A percentile compares a stretch with the other conserved stretches of the same genome.
Evolutionary conservation across 1,140 invertebrate species (phyloP).

Genomic region (Drosophila arizonae): DNA sequence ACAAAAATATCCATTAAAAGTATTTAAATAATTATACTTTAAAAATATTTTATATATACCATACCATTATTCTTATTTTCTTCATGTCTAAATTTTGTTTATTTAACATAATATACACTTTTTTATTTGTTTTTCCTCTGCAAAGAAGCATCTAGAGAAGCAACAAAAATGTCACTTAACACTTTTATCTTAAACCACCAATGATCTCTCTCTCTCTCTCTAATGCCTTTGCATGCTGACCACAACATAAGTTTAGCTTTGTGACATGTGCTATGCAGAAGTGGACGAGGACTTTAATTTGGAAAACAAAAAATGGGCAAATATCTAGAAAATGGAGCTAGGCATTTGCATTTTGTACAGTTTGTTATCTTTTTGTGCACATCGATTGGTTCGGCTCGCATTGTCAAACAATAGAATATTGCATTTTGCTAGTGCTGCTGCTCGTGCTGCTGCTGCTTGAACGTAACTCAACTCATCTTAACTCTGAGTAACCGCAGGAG

Average conservation of each 20-base stretch:
- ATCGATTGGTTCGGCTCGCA: not conserved
- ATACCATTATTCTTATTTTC: too few relatives aligned
- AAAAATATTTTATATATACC: too few relatives aligned
- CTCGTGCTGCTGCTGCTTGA: not conserved
- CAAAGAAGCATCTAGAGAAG: too few relatives aligned
- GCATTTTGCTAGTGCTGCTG: slow-evolving; percentile 14
- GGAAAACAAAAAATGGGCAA: not conserved
- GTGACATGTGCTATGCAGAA: not conserved
- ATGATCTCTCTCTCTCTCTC: too few relatives aligned
- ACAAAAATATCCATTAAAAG: too few relatives aligned
- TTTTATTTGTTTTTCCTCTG: too few relatives aligned
- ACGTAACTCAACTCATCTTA: slow-evolving; percentile 13
- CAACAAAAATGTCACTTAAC: too few relatives aligned
- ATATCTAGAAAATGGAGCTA: slow-evolving; percentile 4
- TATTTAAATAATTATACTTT: too few relatives aligned
- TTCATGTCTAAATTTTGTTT: too few relatives aligned
- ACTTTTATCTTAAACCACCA: too few relatives aligned
- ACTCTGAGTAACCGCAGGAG: slow-evolving; percentile 31
- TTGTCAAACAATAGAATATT: slow-evolving; percentile 25
- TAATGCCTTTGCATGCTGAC: not conserved
- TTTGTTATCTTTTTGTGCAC: slow-evolving; percentile 11
- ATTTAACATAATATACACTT: too few relatives aligned
- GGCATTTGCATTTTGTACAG: slow-evolving; percentile 17
- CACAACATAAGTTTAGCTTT: not conserved
- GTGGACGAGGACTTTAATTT: not conserved